Conservation (phyloP, 35 echinoderm and acorn worm species). For the Stichopus chloronotus region DNA sequence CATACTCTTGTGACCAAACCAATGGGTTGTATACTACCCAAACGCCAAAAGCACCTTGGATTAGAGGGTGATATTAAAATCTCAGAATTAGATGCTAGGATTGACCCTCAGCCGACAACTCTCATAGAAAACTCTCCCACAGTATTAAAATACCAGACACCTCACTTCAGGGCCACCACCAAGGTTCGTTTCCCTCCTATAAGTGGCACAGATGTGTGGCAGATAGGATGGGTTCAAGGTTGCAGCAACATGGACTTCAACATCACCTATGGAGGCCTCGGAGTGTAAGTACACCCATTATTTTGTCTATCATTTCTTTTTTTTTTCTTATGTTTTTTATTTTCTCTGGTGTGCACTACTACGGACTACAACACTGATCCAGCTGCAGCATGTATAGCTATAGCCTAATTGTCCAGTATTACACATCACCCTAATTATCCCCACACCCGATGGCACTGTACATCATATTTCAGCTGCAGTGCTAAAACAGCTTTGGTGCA, state of each 20-base stretch:
- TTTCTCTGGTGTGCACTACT: no score
- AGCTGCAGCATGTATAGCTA: no score
- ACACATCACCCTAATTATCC: no score
- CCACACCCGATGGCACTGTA: no score
- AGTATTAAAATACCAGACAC: constrained; percentile 96
- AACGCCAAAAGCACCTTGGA: constrained; percentile 90
- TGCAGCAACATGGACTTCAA: constrained; percentile 98
- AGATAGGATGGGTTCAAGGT: constrained; percentile 97
- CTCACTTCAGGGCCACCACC: constrained; percentile 89
- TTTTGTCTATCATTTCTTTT: neutral
- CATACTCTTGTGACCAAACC: constrained; percentile 59
- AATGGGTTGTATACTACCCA: constrained; percentile 98
- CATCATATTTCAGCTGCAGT: no score
- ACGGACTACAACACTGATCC: neutral
- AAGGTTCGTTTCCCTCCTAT: constrained; percentile 94
- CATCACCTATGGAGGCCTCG: constrained; percentile 92
- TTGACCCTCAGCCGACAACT: constrained; percentile 91
- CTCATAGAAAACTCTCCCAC: constrained; percentile 91
- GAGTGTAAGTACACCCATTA: constrained; percentile 83
- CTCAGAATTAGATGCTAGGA: constrained; percentile 87
- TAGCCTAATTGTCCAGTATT: no score
- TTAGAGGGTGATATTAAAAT: constrained; percentile 96
- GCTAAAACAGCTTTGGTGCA: no score
- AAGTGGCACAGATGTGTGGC: constrained; percentile 85
- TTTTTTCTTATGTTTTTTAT: no score